Base-by-base conservation (phyloP, 1,140 invertebrate species). In the Ctenoplectra terminalis region DNA sequence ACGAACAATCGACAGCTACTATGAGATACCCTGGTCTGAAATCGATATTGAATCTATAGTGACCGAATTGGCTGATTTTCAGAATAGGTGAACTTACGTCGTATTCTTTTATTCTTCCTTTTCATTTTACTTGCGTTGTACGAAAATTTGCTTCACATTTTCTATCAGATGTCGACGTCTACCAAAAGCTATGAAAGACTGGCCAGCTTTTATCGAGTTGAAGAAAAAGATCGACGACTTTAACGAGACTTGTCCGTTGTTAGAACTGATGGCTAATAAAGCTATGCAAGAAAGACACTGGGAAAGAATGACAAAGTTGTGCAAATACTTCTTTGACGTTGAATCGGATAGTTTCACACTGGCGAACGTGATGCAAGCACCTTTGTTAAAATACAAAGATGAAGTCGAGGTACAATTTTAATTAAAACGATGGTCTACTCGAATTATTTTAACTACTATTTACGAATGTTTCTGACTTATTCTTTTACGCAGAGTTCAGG, bases 151-250 rank as follows among this genome's bases (percentile, higher is more conserved):
- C 40, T 31, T n/a, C 40, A 5, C 61, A 26, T 64, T 72, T 31
- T 58, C 69, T 82, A 86, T 43, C 48, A 96, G 96, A 89, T 97
- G 97, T 90, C 95, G 96, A 7, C 96, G 96, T 87, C 92, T 98
- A 50, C 98, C 98, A 0, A 96, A 95, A 93, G 97, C 95, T 9
- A 96, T 98, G 95, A 97, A 97, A 94, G 96, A 97, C 75, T 98
- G 98, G 97, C 97, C 97, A 5, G 98, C 98, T 0, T 99, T 95
- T 92, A 96, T 97, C 40, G 97, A 98, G 85, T 92, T 98, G 64
- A 98, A 97, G 85, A 97, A 97, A 83, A 98, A 97, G 91, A 98
- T 99, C 84, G 97, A 98, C 83, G 97, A 98, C 87, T 98, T 98
- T 89, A 98, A 97, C 90, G 97, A 98, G 90, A 97, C 96, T 72